Percentiles rank a stretch among this genome's conserved stretches.
phyloP scores from a whole-genome alignment of 2,113 vertebrate genomes.

The Scytalopus superciliaris region DNA sequence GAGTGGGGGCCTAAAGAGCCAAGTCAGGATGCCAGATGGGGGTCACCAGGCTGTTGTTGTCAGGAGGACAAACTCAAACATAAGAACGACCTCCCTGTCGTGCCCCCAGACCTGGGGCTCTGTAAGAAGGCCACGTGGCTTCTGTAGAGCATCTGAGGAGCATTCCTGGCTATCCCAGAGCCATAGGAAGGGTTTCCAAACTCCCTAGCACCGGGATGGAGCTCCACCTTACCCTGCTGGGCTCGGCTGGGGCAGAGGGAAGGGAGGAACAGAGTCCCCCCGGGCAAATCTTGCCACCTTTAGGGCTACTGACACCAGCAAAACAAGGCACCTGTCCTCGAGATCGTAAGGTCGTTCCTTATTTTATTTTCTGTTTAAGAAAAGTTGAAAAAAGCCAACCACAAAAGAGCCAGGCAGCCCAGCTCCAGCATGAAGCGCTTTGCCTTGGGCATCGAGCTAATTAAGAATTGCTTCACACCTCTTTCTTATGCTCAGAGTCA shows the following conservation, averaged over 20 bases:
- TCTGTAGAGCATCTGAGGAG: neutral
- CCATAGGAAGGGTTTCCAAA: neutral
- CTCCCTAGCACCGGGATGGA: neutral
- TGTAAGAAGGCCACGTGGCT: accelerated
- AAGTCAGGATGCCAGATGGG: neutral
- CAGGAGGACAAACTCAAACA: neutral
- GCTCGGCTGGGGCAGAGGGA: neutral
- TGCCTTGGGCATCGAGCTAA: conserved; percentile 1
- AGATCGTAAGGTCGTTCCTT: neutral
- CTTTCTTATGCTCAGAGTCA: neutral
- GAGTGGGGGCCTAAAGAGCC: neutral
- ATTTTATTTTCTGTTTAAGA: neutral
- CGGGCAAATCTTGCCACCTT: neutral
- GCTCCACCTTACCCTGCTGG: neutral
- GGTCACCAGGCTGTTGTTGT: neutral
- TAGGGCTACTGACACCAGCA: neutral
- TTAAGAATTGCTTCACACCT: conserved; percentile 30
- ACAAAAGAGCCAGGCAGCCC: neutral
- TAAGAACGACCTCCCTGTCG: accelerated
- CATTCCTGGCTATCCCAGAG: neutral
- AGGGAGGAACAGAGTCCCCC: neutral
- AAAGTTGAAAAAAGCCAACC: neutral
- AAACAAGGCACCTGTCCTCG: neutral
- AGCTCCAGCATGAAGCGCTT: neutral
- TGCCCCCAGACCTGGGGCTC: accelerated